Conservation (phyloP, 2,113 vertebrate species). For the Chloroceryle aenea region DNA sequence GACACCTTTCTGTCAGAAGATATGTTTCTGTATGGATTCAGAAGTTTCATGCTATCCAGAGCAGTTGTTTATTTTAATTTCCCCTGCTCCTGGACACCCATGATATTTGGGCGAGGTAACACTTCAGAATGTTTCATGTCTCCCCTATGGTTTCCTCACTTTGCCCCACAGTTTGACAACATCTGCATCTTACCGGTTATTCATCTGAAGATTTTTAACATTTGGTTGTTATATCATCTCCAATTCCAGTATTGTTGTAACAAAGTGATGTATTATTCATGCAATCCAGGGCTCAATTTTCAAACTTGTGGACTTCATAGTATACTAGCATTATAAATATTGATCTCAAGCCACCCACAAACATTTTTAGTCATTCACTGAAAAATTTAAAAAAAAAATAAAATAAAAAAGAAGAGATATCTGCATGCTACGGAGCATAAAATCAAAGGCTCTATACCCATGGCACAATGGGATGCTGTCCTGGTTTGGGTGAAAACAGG, state of each 20-base stretch:
- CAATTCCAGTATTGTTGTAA: slow-evolving; percentile 39
- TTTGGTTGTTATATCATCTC: slow-evolving; percentile 7
- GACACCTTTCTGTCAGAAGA: not conserved
- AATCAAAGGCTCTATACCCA: not conserved
- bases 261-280: slow-evolving; percentile 58
- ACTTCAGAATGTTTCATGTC: not conserved
- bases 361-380: slow-evolving; percentile 17
- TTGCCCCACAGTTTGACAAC: not conserved
- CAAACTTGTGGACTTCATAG: slow-evolving; percentile 45
- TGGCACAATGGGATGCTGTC: not conserved
- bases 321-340: slow-evolving; percentile 57
- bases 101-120: not conserved
- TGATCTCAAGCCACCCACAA: slow-evolving; percentile 56
- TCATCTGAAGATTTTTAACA: slow-evolving; percentile 11
- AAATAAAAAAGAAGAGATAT: not conserved
- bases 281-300: slow-evolving; percentile 36
- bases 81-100: not conserved
- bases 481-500: no score
- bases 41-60: not conserved
- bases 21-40: not conserved
- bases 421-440: not conserved
- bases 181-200: not conserved
- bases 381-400: not conserved
- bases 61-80: not conserved
- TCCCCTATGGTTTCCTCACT: not conserved